Percentiles rank a stretch among this genome's conserved stretches.
Evolutionary conservation across 2,797 vertebrate species (phyloP).

Genomic region (Apodemus agrarius): DNA sequence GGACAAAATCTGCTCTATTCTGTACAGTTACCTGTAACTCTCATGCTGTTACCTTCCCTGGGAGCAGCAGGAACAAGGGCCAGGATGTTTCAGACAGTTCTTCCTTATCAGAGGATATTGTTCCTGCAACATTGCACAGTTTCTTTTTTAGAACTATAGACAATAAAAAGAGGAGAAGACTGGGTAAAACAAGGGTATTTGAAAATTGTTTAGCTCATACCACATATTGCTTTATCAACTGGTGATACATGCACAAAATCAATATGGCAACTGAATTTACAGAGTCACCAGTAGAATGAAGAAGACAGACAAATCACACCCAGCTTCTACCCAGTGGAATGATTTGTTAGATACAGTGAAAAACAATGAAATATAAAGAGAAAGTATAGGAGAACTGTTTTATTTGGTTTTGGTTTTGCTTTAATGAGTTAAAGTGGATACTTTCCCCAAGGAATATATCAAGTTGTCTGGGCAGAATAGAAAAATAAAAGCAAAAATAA

Average conservation of each 20-base stretch:
- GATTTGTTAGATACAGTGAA: neutral
- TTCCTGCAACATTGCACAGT: neutral
- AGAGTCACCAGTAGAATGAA: neutral
- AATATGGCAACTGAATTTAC: neutral
- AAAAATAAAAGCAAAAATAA: constrained; percentile 8
- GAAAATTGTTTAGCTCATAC: neutral
- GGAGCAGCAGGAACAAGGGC: neutral
- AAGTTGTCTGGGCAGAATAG: neutral
- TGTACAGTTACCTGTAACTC: neutral
- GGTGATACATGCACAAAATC: neutral
- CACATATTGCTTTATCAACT: neutral
- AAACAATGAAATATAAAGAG: neutral
- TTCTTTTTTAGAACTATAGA: neutral
- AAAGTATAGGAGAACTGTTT: neutral
- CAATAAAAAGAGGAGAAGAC: neutral
- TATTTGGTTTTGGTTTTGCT: neutral
- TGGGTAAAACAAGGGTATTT: neutral
- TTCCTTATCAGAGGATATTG: neutral
- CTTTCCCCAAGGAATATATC: neutral
- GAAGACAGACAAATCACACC: neutral
- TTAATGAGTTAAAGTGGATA: neutral
- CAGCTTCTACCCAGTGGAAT: neutral
- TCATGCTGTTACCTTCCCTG: neutral
- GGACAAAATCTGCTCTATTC: neutral
- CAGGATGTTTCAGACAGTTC: neutral